phyloP scores from a whole-genome alignment of 2,113 vertebrate species.

The Corvus moneduloides region DNA sequence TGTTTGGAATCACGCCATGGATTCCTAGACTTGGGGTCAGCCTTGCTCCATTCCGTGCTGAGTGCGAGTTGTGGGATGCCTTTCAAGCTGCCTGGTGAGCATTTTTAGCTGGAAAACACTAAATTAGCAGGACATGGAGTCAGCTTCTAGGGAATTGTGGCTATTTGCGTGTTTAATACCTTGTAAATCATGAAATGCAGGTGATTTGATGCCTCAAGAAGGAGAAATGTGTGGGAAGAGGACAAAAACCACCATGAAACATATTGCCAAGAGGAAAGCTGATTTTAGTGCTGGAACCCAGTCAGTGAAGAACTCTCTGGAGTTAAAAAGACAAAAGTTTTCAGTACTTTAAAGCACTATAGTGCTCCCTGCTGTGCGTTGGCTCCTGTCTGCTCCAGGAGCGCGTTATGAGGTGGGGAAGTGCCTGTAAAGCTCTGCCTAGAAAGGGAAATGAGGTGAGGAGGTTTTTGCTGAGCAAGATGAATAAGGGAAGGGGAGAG shows the following conservation, averaged over 20 bases:
- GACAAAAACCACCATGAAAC: background rate
- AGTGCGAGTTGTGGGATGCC: background rate
- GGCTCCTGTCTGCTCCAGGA: background rate
- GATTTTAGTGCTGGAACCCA: background rate
- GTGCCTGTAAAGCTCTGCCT: background rate
- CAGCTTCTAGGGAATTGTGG: background rate
- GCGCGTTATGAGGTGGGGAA: accelerated
- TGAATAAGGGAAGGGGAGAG: background rate
- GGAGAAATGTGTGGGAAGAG: background rate
- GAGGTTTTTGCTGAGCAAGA: constrained; percentile 9
- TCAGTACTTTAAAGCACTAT: accelerated
- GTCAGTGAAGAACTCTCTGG: background rate
- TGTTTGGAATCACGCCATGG: background rate
- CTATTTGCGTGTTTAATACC: background rate
- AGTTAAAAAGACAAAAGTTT: background rate
- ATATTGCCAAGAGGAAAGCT: background rate
- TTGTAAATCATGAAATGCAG: background rate
- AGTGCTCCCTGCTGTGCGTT: background rate
- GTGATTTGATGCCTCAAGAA: background rate
- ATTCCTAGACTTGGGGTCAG: background rate
- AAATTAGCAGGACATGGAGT: background rate
- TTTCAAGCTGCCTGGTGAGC: background rate
- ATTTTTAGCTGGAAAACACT: background rate
- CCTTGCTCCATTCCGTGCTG: background rate
- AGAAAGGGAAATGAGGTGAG: constrained; percentile 22